Base-by-base conservation (phyloP, 2,113 vertebrate genomes). In the Edolisoma coerulescens region DNA sequence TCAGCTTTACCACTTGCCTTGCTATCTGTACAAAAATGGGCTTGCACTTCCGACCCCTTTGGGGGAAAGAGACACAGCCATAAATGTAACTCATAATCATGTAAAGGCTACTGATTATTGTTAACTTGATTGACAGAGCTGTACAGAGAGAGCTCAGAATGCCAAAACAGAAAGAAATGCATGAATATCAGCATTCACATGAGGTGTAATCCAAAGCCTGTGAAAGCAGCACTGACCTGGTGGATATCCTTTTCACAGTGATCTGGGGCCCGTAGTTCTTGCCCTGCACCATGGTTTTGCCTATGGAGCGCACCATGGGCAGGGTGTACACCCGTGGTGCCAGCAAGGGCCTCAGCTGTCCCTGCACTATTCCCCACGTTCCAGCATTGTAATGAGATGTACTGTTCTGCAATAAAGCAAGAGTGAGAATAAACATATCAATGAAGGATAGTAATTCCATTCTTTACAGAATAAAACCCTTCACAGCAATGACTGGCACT, bases 201-300 rank as follows among this genome's bases (percentile, higher is more conserved):
- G 30, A 61, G 32, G 56, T 20, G 21, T 26, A n/a, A 35, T 1
- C 42, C 37, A 26, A 35, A 3, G 28, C 13, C 28, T 42, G 9
- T 8, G 39, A 18, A 84, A 78, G 56, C 27, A 61, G 68, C 32
- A 89, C 98, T 96, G 84, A 98, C 98, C 98, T 98, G 91, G 98
- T 99, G 28, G 98, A 99, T 87, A 99, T 98, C 93, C 98, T 98
- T 70, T 98, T 99, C 65, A 99, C 98, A 57, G 98, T 99, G 86
- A 99, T 99, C 91, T 99, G 98, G 17, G 98, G 98, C 50, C 98
- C 98, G 1, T 99, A 99, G 96, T 99, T 99, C 87, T 99, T 99
- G 71, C 98, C 98, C 93, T 99, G 98, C 61, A 99, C 98, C 98
- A 99, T 99, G 17, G 98, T 99, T 93, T 99, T 99, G 27, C 98